Percentiles rank a stretch among this genome's conserved stretches.
phyloP scores from a whole-genome alignment of 2,888 invertebrate genomes.

The Trichogramma dendrolimi region DNA sequence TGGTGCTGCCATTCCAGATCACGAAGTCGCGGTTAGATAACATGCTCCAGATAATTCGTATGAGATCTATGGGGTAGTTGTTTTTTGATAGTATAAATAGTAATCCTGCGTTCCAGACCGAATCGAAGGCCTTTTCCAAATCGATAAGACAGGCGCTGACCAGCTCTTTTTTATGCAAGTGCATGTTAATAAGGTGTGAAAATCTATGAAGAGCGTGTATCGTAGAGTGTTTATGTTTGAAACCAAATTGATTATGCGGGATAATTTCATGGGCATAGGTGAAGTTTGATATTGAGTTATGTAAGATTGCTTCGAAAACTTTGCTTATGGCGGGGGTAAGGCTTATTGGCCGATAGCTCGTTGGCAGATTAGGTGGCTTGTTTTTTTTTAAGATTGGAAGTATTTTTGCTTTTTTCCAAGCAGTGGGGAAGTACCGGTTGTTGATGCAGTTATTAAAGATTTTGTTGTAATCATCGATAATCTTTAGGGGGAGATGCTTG shows the following conservation, averaged over 20 bases:
- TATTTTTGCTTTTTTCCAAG: conserved; percentile 24
- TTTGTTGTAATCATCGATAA: conserved; percentile 11
- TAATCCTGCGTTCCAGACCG: conserved; percentile 24
- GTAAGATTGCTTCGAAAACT: conserved; percentile 21
- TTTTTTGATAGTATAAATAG: conserved; percentile 18
- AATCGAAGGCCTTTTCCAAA: conserved; percentile 29
- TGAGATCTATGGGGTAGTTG: conserved; percentile 14
- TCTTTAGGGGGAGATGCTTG: conserved; percentile 9
- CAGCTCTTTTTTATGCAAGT: neutral
- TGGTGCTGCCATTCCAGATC: neutral
- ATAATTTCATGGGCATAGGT: conserved; percentile 12
- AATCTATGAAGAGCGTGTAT: conserved; percentile 26
- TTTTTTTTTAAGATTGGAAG: conserved; percentile 23
- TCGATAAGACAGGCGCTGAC: conserved; percentile 22
- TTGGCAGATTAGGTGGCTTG: neutral
- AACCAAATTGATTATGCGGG: conserved; percentile 27
- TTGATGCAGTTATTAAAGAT: conserved; percentile 25
- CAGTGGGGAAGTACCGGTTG: conserved; percentile 9
- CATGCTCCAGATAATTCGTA: conserved; percentile 21
- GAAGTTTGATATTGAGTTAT: neutral
- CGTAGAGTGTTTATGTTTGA: conserved; percentile 22
- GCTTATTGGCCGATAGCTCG: conserved; percentile 26
- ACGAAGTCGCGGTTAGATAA: conserved; percentile 11
- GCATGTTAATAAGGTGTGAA: conserved; percentile 3
- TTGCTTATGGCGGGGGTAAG: conserved; percentile 22